Conservation (phyloP, 2,113 vertebrate genomes). For the Nyctibius bracteatus region DNA sequence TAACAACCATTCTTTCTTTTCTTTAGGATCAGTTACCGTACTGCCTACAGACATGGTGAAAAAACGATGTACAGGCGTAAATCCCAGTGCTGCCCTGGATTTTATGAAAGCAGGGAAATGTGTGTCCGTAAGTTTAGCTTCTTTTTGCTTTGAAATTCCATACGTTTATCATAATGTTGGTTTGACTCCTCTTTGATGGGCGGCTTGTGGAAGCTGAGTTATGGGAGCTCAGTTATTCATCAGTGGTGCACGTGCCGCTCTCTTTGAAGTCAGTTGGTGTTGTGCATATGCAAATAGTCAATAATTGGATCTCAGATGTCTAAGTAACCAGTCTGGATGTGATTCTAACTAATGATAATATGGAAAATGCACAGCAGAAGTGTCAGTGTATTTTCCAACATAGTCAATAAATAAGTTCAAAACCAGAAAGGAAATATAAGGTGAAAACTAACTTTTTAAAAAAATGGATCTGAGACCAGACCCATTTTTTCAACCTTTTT, state of each 20-base stretch:
- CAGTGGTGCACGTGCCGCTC: neutral
- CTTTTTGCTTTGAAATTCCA: neutral
- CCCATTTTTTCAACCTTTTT: neutral
- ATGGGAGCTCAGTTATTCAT: neutral
- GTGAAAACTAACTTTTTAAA: rapidly evolving
- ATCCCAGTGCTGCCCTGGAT: conserved; percentile 96
- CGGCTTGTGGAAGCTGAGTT: neutral
- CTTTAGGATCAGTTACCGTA: conserved; percentile 89
- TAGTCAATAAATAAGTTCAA: neutral
- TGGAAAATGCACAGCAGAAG: neutral
- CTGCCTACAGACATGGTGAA: conserved; percentile 90
- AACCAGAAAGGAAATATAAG: neutral
- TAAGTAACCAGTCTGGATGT: neutral
- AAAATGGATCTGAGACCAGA: neutral
- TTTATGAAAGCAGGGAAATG: conserved; percentile 87
- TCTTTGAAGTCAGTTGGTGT: neutral
- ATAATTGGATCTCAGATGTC: neutral
- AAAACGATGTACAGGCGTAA: conserved; percentile 96
- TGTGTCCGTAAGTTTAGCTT: conserved; percentile 88
- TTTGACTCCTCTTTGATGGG: neutral
- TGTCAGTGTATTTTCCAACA: neutral
- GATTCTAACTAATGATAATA: neutral
- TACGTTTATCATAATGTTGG: neutral
- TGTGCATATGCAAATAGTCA: neutral
- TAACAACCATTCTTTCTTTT: neutral